Evolutionary conservation across 2,888 invertebrate species (phyloP).

Genomic region (Drosophila hamatofila): DNA sequence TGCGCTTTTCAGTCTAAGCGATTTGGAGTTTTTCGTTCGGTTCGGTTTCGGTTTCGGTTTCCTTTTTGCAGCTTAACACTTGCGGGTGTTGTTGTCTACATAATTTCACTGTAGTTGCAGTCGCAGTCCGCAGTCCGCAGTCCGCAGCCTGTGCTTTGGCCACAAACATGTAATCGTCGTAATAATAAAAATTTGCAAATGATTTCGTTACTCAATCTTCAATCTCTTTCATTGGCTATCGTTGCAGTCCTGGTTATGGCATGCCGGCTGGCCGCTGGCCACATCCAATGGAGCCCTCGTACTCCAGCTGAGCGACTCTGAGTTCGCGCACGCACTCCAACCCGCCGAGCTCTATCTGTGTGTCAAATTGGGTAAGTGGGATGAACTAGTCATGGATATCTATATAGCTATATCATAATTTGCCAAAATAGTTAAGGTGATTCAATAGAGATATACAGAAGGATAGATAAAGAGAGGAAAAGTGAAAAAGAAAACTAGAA

Average conservation of each 20-base stretch:
- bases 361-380: constrained; percentile 85
- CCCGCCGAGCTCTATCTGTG: constrained; percentile 89
- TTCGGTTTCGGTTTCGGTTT: constrained; percentile 52
- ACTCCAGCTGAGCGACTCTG: constrained; percentile 88
- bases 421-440: too few relatives aligned
- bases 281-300: constrained; percentile 87
- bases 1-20: constrained; percentile 72
- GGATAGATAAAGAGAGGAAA: background rate
- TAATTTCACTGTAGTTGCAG: constrained; percentile 57
- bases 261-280: constrained; percentile 89
- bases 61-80: constrained; percentile 77
- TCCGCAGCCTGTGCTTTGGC: constrained; percentile 2
- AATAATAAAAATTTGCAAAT: constrained; percentile 81
- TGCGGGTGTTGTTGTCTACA: constrained; percentile 81
- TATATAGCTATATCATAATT: background rate
- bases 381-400: constrained; percentile 13
- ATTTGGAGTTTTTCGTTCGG: constrained; percentile 58
- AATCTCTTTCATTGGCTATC: constrained; percentile 50
- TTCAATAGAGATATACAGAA: background rate
- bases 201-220: constrained; percentile 79
- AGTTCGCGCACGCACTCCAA: constrained; percentile 87
- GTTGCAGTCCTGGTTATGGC: constrained; percentile 87
- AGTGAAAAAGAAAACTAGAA: too few relatives aligned
- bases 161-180: constrained; percentile 74
- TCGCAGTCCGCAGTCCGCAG: constrained; percentile 5